A percentile compares a stretch with the other conserved stretches of the same genome.
phyloP scores from a whole-genome alignment of 2,888 invertebrate species.

The Synergus itoensis region DNA sequence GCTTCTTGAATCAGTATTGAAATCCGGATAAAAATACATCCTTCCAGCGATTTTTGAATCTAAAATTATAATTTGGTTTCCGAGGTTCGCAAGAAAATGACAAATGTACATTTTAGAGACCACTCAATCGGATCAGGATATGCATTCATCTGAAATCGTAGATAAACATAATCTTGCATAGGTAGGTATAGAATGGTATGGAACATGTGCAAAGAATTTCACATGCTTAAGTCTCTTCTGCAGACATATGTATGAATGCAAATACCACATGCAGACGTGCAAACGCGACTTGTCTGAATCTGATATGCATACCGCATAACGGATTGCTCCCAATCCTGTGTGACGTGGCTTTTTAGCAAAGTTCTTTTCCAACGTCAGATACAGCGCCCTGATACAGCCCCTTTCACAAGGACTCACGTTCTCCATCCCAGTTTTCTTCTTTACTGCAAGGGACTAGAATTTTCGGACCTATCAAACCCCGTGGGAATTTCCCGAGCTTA shows the following conservation, averaged over 20 bases:
- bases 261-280: slow-evolving; percentile 43
- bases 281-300: slow-evolving; percentile 52
- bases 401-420: slow-evolving; percentile 47
- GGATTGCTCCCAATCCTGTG: slow-evolving; percentile 58
- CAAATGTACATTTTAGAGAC: not conserved
- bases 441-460: not conserved
- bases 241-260: not conserved
- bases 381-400: slow-evolving; percentile 57
- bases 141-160: not conserved
- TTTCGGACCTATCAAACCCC: not conserved
- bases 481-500: not conserved
- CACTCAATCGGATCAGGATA: not conserved
- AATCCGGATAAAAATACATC: not conserved
- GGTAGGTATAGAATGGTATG: too few relatives aligned
- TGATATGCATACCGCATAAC: slow-evolving; percentile 58
- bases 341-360: slow-evolving; percentile 58
- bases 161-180: not conserved
- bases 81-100: not conserved
- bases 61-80: not conserved
- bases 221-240: not conserved
- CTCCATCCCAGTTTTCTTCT: not conserved
- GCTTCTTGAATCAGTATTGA: not conserved
- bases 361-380: slow-evolving; percentile 57
- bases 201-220: slow-evolving; percentile 7
- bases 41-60: not conserved